Evolutionary conservation across 2,113 vertebrate species (phyloP), one percentile per base, ranked within the genome.

Genomic region (Montifringilla adamsi): DNA sequence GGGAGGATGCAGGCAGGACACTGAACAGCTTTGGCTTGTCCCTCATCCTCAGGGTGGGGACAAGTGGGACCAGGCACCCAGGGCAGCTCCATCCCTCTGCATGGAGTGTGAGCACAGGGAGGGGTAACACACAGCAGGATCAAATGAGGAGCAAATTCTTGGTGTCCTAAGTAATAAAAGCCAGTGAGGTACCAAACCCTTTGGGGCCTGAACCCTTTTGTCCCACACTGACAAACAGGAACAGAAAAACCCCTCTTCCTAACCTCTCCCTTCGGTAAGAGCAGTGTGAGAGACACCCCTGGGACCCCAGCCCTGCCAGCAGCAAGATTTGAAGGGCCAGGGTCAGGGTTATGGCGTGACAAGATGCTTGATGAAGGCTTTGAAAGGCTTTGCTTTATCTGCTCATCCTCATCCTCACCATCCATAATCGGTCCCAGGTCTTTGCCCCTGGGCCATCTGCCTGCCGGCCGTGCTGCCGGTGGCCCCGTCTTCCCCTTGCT

Each of bases 191-290:
- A 27, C 23, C 69, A 66, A 77, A 33, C 20, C 26, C 13, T 60
- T 31, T 6, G 28, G 9, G 28, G 22, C 27, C 17, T 66, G 47
- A 47, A 15, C 31, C 16, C 15, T 60, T 59, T 60, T 58, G n/a
- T 17, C 15, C 33, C 0, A 1, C 39, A 10, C 13, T 23, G 58
- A 41, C 2, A 4, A 53, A 15, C 0, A 60, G 49, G 41, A 35
- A 18, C 4, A 64, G 30, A 4, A 33, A 75, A 92, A 5, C 24
- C 5, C 7, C 35, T 20, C 13, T 23, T 62, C 5, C 20, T 13
- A 5, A 15, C 26, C 44, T 52, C n/a, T n/a, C n/a, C n/a, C n/a
- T 58, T n/a, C 0, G 0, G 14, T 55, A n/a, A 37, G 21, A 39
- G 24, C 41, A 63, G 39, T 0, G 0, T 21, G 6, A 7, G 23